Evolutionary conservation across 2,797 vertebrate genomes (phyloP).

Genomic region (Coregonus sp.): DNA sequence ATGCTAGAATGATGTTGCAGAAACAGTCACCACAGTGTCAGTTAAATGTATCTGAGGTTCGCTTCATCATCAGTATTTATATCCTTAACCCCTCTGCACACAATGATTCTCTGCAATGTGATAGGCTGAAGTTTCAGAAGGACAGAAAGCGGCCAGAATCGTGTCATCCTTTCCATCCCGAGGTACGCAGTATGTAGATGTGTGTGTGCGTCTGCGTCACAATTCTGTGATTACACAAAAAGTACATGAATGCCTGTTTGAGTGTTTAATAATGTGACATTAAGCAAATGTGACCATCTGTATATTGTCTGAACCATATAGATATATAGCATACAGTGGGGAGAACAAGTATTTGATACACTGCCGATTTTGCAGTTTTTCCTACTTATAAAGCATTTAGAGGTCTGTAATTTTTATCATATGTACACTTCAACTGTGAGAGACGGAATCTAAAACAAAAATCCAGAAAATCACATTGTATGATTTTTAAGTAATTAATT

Average conservation of each 20-base stretch:
- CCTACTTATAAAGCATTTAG: no score
- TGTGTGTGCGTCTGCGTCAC: slow-evolving; percentile 7
- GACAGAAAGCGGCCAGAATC: slow-evolving; percentile 93
- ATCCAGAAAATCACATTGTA: no score
- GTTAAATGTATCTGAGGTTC: neutral
- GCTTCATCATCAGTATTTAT: neutral
- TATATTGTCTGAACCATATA: slow-evolving; percentile 26
- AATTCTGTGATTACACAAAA: neutral
- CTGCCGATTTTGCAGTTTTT: no score
- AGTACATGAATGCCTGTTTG: neutral
- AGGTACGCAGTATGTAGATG: slow-evolving; percentile 74
- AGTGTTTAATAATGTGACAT: neutral
- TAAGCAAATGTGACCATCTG: neutral
- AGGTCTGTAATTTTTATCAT: no score
- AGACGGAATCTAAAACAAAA: no score
- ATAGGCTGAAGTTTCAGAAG: slow-evolving; percentile 96
- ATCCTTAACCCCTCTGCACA: slow-evolving; percentile 82
- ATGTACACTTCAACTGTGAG: no score
- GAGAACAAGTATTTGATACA: no score
- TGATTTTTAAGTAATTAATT: no score
- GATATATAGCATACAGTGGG: neutral
- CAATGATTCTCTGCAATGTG: slow-evolving; percentile 98
- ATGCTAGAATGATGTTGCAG: neutral
- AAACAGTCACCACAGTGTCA: neutral
- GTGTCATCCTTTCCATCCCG: slow-evolving; percentile 95